Evolutionary conservation across 92 coral and sea anemone genomes (phyloP).

Genomic region (Desmophyllum pertusum): DNA sequence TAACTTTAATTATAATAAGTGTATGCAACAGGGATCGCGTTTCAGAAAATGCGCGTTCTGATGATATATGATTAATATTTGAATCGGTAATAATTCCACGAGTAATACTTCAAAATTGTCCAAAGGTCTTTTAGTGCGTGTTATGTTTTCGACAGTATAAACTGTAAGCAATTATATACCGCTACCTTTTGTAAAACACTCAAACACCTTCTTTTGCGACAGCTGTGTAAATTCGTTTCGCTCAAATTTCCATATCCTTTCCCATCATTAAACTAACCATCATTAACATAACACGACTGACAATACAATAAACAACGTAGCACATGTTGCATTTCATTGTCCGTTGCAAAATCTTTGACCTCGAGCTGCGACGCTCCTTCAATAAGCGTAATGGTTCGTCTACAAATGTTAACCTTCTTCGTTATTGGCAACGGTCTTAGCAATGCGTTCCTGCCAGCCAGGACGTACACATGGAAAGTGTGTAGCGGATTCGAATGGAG

Average conservation of each 20-base stretch:
- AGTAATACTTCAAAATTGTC: too few species aligned
- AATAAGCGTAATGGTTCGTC: not conserved
- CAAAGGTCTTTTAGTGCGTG: too few species aligned
- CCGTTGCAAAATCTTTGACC: not conserved
- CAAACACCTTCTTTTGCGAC: not conserved
- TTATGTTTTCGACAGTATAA: too few species aligned
- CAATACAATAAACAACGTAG: not conserved
- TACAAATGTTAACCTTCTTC: not conserved
- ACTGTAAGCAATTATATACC: too few species aligned
- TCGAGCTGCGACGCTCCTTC: not conserved
- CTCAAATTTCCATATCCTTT: not conserved
- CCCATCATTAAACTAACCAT: not conserved
- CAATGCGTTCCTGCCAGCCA: not conserved
- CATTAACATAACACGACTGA: not conserved
- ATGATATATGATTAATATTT: too few species aligned
- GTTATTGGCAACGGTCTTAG: not conserved
- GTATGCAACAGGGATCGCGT: too few species aligned
- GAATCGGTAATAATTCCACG: too few species aligned
- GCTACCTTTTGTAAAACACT: too few species aligned
- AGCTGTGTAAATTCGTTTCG: not conserved
- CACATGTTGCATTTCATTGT: not conserved
- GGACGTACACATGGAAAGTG: conserved; percentile 62
- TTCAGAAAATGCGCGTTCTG: too few species aligned
- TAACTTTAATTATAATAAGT: too few species aligned
- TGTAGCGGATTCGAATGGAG: conserved; percentile 75